These are phyloP conservation scores for Brevimyrus niger DNA, from an alignment of 2,113 vertebrate species.

Conservation along the genomic window DNA sequence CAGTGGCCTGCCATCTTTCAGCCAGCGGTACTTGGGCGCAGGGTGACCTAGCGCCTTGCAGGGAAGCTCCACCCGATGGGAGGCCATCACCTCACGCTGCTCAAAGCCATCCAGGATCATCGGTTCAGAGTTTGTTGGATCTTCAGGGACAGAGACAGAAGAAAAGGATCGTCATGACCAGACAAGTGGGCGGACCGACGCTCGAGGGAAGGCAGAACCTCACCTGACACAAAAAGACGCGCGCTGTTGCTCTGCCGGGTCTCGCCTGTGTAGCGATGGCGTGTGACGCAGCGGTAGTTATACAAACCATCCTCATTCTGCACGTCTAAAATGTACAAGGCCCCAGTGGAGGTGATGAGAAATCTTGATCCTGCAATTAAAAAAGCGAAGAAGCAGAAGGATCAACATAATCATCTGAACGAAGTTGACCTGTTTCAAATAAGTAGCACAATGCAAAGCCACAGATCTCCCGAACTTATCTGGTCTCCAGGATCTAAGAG, in stretches of 20 bases:
- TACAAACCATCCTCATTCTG: conserved; percentile 97
- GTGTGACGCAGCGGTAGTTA: conserved; percentile 95
- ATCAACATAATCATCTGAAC: not conserved
- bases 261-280: conserved; percentile 94
- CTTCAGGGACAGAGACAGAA: conserved; percentile 45
- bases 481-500: not conserved
- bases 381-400: conserved; percentile 26
- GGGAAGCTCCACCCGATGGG: conserved; percentile 87
- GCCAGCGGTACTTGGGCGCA: conserved; percentile 90
- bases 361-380: conserved; percentile 89
- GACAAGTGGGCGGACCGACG: conserved; percentile 13
- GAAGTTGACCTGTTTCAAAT: not conserved
- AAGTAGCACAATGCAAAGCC: not conserved
- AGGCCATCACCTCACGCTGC: conserved; percentile 85
- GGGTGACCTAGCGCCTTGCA: conserved; percentile 96
- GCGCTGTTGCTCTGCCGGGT: conserved; percentile 98
- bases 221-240: conserved; percentile 92
- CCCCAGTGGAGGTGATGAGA: conserved; percentile 97
- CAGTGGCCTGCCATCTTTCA: conserved; percentile 90
- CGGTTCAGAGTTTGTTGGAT: conserved; percentile 90
- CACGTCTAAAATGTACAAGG: conserved; percentile 98
- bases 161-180: not conserved
- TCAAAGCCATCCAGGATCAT: conserved; percentile 92
- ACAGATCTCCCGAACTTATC: not conserved
- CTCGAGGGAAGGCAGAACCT: conserved; percentile 13